phyloP scores from a whole-genome alignment of 2,113 vertebrate genomes.

The Myrmecobius fasciatus region DNA sequence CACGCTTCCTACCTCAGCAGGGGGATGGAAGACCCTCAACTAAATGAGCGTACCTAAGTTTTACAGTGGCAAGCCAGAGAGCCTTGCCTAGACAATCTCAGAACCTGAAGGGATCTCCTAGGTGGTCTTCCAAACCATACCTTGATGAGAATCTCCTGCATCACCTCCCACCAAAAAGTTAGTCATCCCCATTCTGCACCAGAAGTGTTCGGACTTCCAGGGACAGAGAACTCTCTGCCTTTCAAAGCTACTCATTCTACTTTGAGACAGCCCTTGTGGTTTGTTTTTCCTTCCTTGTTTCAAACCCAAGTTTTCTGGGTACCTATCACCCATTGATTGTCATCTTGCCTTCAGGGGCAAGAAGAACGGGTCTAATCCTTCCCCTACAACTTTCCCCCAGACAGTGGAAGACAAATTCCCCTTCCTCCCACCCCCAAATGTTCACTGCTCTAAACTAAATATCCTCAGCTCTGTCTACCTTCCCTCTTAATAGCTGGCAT shows the following conservation, averaged over 20 bases:
- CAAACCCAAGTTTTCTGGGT: background rate
- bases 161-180: too few relatives aligned
- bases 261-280: background rate
- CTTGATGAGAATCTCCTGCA: background rate
- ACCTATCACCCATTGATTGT: background rate
- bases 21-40: background rate
- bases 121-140: fast-evolving
- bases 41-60: background rate
- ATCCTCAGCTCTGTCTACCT: background rate
- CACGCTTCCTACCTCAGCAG: too few relatives aligned
- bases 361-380: background rate
- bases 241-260: background rate
- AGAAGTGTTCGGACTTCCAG: background rate
- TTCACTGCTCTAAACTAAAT: background rate
- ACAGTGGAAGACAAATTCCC: background rate
- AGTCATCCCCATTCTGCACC: too few relatives aligned
- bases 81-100: background rate
- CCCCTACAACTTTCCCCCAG: background rate
- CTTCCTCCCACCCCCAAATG: background rate
- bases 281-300: background rate
- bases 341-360: background rate
- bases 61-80: background rate
- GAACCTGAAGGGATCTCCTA: background rate
- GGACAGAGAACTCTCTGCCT: background rate
- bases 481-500: background rate